Percentiles rank a stretch among this genome's conserved stretches.
These are phyloP conservation scores for Cotesia glomerata DNA, from an alignment of 1,140 invertebrate species.

Conservation along the genomic window DNA sequence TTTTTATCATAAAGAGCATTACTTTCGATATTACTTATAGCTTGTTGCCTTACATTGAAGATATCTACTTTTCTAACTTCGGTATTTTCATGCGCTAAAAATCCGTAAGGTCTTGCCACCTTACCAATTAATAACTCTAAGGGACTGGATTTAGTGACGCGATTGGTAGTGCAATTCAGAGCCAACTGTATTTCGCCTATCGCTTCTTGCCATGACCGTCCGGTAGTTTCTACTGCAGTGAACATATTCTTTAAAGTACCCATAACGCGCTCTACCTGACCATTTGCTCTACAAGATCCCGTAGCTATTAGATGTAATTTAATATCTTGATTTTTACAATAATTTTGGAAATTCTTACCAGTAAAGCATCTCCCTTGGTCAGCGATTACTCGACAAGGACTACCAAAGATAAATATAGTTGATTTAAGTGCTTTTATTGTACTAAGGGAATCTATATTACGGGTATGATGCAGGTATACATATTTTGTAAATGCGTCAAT, in stretches of 20 bases:
- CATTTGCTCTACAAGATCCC: slow-evolving; percentile 24
- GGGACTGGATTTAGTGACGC: slow-evolving; percentile 10
- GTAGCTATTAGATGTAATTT: slow-evolving; percentile 22
- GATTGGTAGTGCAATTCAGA: slow-evolving; percentile 7
- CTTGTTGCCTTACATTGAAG: not conserved
- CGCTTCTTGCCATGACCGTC: slow-evolving; percentile 1
- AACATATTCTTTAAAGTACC: slow-evolving; percentile 43
- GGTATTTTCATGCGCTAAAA: not conserved
- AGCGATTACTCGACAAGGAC: slow-evolving; percentile 41
- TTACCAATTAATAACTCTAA: slow-evolving; percentile 14
- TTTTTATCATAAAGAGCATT: not conserved
- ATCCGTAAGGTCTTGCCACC: not conserved
- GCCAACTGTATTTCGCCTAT: slow-evolving; percentile 4
- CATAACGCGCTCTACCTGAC: slow-evolving; percentile 47
- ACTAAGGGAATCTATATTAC: slow-evolving; percentile 2
- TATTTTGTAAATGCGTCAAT: slow-evolving; percentile 49
- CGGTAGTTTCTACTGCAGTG: slow-evolving; percentile 40
- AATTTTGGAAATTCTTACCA: slow-evolving; percentile 41
- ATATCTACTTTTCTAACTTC: not conserved
- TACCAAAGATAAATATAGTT: slow-evolving; percentile 39
- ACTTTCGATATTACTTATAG: not conserved
- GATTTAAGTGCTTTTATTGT: slow-evolving; percentile 7
- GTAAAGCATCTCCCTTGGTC: slow-evolving; percentile 50
- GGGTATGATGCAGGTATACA: slow-evolving; percentile 14
- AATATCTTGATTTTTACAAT: slow-evolving; percentile 37